A percentile compares a stretch with the other conserved stretches of the same genome.
phyloP scores from a whole-genome alignment of 2,113 vertebrate genomes.

The Nannobrachium achirus region DNA sequence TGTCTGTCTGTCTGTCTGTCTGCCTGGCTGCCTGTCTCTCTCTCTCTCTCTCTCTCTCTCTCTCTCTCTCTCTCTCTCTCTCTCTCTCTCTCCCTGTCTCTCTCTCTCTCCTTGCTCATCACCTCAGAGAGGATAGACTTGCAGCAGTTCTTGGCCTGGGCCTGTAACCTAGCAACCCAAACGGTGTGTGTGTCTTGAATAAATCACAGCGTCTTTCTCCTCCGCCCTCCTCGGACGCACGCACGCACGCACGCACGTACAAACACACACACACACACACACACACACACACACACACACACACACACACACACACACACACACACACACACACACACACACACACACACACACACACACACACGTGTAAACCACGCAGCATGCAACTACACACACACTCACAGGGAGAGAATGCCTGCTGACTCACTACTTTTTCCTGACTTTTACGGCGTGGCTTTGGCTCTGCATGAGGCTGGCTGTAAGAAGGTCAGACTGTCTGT shows the following conservation, averaged over 20 bases:
- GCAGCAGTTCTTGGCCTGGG: slow-evolving; percentile 51
- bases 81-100: slow-evolving; percentile 11
- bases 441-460: no score
- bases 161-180: slow-evolving; percentile 75
- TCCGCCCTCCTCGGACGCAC: slow-evolving; percentile 36
- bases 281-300: slow-evolving; percentile 7
- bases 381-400: background rate
- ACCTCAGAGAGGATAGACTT: slow-evolving; percentile 49
- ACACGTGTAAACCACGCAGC: background rate
- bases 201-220: slow-evolving; percentile 41
- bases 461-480: no score
- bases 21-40: background rate
- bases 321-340: background rate
- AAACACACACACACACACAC: slow-evolving; percentile 13
- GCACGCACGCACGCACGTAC: slow-evolving; percentile 1
- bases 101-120: slow-evolving; percentile 15
- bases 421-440: no score
- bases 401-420: background rate
- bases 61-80: slow-evolving; percentile 17
- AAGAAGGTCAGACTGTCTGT: no score
- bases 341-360: slow-evolving; percentile 6
- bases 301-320: slow-evolving; percentile 17
- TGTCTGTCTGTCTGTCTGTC: background rate
- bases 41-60: background rate
- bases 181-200: slow-evolving; percentile 63